Evolutionary conservation across 2,797 vertebrate genomes (phyloP).

Genomic region (Danio jaintianensis): DNA sequence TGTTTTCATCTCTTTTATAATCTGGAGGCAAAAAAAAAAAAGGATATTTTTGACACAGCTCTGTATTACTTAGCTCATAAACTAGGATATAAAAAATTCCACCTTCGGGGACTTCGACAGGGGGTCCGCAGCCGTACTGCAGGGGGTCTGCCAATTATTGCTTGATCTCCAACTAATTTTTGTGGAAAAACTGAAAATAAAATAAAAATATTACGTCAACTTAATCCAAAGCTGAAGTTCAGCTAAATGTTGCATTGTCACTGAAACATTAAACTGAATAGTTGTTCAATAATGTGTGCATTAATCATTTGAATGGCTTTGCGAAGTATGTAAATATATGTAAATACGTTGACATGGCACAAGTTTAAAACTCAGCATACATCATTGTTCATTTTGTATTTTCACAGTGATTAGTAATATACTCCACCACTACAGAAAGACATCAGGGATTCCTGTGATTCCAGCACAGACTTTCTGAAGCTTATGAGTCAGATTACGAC

Average conservation of each 20-base stretch:
- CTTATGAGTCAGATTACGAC: slow-evolving; percentile 1
- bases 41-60: slow-evolving; percentile 21
- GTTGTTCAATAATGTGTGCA: slow-evolving; percentile 1
- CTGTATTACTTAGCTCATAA: not conserved
- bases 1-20: not conserved
- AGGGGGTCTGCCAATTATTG: slow-evolving; percentile 27
- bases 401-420: not conserved
- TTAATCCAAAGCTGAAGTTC: slow-evolving; percentile 18
- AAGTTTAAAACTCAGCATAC: not conserved
- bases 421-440: slow-evolving; percentile 5
- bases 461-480: slow-evolving; percentile 16
- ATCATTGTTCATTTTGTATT: not conserved
- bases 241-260: slow-evolving; percentile 4
- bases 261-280: not conserved
- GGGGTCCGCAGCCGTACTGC: not conserved
- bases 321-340: slow-evolving; percentile 9
- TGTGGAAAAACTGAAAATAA: not conserved
- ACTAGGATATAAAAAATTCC: slow-evolving; percentile 12
- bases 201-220: not conserved
- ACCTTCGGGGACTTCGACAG: slow-evolving; percentile 23
- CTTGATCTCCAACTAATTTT: slow-evolving; percentile 17
- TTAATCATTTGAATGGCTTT: slow-evolving; percentile 27
- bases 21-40: slow-evolving; percentile 10
- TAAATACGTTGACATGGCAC: not conserved
- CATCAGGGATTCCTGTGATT: slow-evolving; percentile 22